Base-by-base conservation (phyloP, 1,140 invertebrate species). In the Neuroterus valhalla region DNA sequence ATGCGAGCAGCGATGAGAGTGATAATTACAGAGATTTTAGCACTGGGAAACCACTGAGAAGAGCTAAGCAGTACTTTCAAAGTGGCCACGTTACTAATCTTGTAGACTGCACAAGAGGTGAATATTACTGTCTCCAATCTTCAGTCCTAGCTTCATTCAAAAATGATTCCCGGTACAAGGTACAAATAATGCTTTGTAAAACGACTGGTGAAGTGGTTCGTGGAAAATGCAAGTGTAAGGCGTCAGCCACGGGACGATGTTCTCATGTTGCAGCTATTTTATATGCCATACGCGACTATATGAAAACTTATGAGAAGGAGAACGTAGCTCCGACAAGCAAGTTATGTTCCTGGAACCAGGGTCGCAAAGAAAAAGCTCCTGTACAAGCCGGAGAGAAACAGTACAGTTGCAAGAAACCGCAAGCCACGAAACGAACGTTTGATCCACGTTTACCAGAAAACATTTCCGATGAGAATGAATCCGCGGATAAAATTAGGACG, bases 311-410 rank as follows among this genome's bases (percentile, higher is more conserved):
- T 10, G 44, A 45, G 15, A 45, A 45, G 10, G 44, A 45, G 2
- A 38, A 31, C 5, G 21, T 31, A 4, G 26, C 66, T 31, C 42
- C 26, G 6, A 67, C 66, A 1, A 67, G 66, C 17, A 23, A 21
- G 8, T 23, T 67, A 4, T 67, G 66, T 15, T 67, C n/a, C 8
- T 67, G 66, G 66, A 67, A 67, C 15, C 19, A 38, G 38, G 66
- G 66, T 31, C 15, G 15, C 11, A 67, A 67, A 31, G 38, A 67
- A 23, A 66, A 67, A 31, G 1, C 26, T 3, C 66, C 66, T 6
- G 17, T 14, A 31, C 15, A 26, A 67, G 66, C 42, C 11, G 19
- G 6, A 26, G 66, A 67, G 15, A n/a, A n/a, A 15, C 66, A 31
- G 15, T 67, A 38, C 23, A 67, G 15, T 67, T 67, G 12, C 5